Evolutionary conservation across 2,888 invertebrate genomes (phyloP).

Genomic region (Drosophila cyrtoloma): DNA sequence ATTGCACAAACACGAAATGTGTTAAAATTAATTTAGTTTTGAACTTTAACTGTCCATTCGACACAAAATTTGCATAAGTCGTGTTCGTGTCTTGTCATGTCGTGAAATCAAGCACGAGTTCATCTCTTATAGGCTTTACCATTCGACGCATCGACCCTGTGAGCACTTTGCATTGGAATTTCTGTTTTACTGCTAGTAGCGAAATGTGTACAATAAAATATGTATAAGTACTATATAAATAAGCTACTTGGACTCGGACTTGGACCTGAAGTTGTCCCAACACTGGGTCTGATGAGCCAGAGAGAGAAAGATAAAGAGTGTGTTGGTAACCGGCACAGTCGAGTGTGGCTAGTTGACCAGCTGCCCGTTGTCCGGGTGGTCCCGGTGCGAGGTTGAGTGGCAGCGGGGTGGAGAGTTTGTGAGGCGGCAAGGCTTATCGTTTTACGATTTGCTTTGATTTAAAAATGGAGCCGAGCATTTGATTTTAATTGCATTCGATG

Average conservation of each 20-base stretch:
- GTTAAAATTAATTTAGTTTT: neutral
- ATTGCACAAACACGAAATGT: neutral
- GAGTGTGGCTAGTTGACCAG: neutral
- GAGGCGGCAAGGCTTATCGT: slow-evolving; percentile 56
- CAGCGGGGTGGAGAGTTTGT: neutral
- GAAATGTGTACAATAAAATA: slow-evolving; percentile 60
- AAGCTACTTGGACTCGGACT: slow-evolving; percentile 12
- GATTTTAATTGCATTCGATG: slow-evolving; percentile 82
- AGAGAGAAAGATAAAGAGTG: neutral
- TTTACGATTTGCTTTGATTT: slow-evolving; percentile 74
- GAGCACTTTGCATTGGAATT: slow-evolving; percentile 2
- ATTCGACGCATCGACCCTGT: neutral
- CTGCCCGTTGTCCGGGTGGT: slow-evolving; percentile 57
- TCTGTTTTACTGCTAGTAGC: slow-evolving; percentile 16
- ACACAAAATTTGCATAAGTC: neutral
- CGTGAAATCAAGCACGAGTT: neutral
- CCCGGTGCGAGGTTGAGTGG: slow-evolving; percentile 17
- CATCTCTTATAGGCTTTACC: neutral
- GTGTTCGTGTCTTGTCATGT: neutral
- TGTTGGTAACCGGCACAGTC: slow-evolving; percentile 6
- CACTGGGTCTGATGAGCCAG: neutral
- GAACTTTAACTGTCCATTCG: neutral
- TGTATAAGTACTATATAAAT: slow-evolving; percentile 57
- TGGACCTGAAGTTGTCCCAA: neutral
- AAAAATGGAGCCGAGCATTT: slow-evolving; percentile 59